Evolutionary conservation across 2,113 vertebrate species (phyloP).

Genomic region (Gobiocypris rarus): DNA sequence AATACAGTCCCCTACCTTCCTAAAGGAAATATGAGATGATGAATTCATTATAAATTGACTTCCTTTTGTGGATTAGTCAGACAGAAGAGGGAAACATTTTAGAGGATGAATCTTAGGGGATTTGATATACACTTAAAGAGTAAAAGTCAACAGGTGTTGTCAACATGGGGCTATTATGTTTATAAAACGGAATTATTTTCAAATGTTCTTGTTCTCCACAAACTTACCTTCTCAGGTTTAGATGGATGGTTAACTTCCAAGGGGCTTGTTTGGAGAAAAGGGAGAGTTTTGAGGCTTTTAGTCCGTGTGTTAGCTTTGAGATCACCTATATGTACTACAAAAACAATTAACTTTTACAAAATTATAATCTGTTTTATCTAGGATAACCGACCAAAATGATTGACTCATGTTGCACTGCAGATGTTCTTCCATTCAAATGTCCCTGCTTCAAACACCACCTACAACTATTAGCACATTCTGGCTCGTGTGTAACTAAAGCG

Average conservation of each 20-base stretch:
- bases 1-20: conserved; percentile 20
- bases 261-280: background rate
- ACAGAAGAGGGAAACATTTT: background rate
- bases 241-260: conserved; percentile 11
- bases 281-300: background rate
- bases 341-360: background rate
- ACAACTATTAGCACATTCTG: background rate
- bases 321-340: background rate
- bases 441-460: background rate
- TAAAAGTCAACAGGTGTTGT: background rate
- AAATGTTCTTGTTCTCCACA: conserved; percentile 6
- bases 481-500: background rate
- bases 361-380: background rate
- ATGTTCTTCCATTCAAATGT: background rate
- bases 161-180: background rate
- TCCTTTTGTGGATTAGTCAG: conserved; percentile 12
- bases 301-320: background rate
- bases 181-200: conserved; percentile 11
- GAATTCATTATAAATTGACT: conserved; percentile 22
- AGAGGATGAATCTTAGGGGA: background rate
- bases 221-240: background rate
- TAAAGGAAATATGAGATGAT: conserved; percentile 30
- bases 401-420: too few species aligned
- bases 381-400: background rate
- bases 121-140: background rate